Base-by-base conservation (phyloP, 2,888 invertebrate genomes). In the Eristalinus sepulchralis region DNA sequence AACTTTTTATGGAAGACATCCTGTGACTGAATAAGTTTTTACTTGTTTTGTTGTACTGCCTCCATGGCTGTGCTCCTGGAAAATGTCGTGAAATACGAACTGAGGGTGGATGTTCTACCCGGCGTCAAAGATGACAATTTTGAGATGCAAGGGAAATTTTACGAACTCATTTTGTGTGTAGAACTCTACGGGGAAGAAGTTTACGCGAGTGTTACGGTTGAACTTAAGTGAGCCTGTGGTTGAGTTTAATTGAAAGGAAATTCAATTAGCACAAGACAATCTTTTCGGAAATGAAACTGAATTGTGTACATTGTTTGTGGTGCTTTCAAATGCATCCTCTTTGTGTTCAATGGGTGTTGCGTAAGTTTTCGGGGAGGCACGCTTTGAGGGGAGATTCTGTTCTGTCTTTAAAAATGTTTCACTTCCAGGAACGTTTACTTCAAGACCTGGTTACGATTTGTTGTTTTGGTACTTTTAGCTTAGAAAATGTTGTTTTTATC, bases 1-100 rank as follows among this genome's bases (percentile, higher is more conserved):
- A 66, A 17, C 31, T 31, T 55, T 53, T 55, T 55, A 33, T 34
- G 60, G 13, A 6, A 55, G 2, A 34, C 55, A 63, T 63, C 34
- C 55, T 47, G 33, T 66, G 66, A 60, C 72, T 57, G 79, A 17
- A 66, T 9, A 62, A 72, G 36, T 72, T 72, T 72, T 67, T 60
- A 31, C 66, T 72, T 57, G n/a, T 66, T 59, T 24, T 55, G 13
- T 13, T 17, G 47, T 17, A 17, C 1, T 17, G 47, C 47, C 6
- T 47, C 47, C 8, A 47, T 17, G n/a, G 17, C 47, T 17, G 9
- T 11, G 0, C 3, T 9, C 22, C 22, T 11, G 11, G 57, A 57
- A 11, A 27, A 57, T 22, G 57, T 24, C 11, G 57, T n/a, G 24
- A 11, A 22, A 24, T 1, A 17, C 11, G 22, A 57, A 57, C 22